phyloP scores from a whole-genome alignment of 2,888 invertebrate species.

The Eupithecia vulgata region DNA sequence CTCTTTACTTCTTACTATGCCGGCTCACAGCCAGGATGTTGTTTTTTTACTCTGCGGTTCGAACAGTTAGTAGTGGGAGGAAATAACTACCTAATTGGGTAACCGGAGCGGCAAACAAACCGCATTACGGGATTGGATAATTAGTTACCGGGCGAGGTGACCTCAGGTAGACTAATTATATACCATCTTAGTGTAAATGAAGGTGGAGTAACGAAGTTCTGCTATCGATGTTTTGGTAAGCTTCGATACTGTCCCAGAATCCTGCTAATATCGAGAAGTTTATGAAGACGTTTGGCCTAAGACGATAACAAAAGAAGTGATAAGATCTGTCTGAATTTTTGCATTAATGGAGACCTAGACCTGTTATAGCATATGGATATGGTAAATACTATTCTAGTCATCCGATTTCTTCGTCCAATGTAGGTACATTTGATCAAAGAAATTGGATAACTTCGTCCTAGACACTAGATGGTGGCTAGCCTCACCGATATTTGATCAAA shows the following conservation, averaged over 20 bases:
- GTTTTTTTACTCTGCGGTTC: conserved; percentile 29
- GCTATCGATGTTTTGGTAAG: conserved; percentile 19
- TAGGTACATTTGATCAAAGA: too few species aligned
- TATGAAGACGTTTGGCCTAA: neutral
- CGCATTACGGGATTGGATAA: conserved; percentile 47
- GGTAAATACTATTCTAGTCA: too few species aligned
- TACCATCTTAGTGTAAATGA: conserved; percentile 17
- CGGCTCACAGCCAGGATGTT: neutral
- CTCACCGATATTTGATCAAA: too few species aligned
- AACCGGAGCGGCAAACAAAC: conserved; percentile 46
- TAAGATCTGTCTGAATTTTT: too few species aligned
- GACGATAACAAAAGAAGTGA: neutral
- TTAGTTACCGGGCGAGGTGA: conserved; percentile 40
- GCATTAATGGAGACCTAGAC: too few species aligned
- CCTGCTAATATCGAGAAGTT: neutral
- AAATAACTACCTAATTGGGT: conserved; percentile 52
- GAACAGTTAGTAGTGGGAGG: conserved; percentile 59
- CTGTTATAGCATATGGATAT: too few species aligned
- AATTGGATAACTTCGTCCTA: too few species aligned
- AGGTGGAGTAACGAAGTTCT: neutral
- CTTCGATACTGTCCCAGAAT: neutral
- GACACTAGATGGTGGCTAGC: too few species aligned
- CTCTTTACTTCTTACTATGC: neutral
- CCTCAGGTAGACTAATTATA: conserved; percentile 27
- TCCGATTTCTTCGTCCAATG: too few species aligned